Base-by-base conservation (phyloP, 2,888 invertebrate genomes). In the Cryptus armator region DNA sequence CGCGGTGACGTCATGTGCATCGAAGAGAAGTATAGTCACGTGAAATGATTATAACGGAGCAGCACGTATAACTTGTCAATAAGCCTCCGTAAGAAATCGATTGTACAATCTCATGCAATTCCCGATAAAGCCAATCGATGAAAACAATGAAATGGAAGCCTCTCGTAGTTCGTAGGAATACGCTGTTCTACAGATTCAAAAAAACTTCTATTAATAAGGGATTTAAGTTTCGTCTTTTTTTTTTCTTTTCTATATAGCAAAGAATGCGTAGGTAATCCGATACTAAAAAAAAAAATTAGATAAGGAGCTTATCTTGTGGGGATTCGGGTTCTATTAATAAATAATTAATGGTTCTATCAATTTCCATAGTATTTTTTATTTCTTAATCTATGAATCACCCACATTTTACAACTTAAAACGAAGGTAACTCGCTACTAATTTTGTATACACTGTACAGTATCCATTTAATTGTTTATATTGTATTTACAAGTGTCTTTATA, bases 391-490 rank as follows among this genome's bases (percentile, higher is more conserved):
- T 74, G 74, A 74, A 79, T 83, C 64, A 70, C 56, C 68, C 68
- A 79, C 74, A 70, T 56, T 79, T 79, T 83, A 83, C 83, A 83
- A 75, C 37, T 75, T 75, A 37, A 74, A 83, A 79, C 70, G 68
- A 70, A 83, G 66, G 19, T 76, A 76, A 84, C 71, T 80, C 70
- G 71, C 80, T 68, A 29, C 71, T 19, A 43, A 76, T 71, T 80
- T 75, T 62, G 79, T 75, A 71, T 80, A 80, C 84, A 76, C 80
- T 84, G 84, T 79, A 84, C 80, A 84, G 79, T 83, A 78, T 76
- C 76, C 80, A 76, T 80, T 80, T 56, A 84, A 80, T 19, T 24
- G 19, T 10, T 80, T 76, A 71, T 64, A 51, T 48, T 43, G 48
- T 84, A 84, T 84, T 76, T 76, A 84, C 80, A 84, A 66, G 59